These are phyloP conservation scores for Prolemur simus DNA, from an alignment of 2,113 vertebrate species.

Conservation along the genomic window DNA sequence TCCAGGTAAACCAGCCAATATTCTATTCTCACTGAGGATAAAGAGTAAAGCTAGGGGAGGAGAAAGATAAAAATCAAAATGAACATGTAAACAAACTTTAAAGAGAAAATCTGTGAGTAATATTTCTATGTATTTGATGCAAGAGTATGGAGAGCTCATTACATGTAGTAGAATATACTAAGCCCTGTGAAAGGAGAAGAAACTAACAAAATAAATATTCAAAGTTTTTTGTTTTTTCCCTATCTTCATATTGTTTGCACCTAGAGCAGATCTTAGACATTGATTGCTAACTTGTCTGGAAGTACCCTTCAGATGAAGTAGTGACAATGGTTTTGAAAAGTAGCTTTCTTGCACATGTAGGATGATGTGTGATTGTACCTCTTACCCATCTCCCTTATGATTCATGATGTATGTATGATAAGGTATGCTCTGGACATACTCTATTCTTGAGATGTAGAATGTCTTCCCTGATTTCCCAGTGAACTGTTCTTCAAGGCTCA, in stretches of 20 bases:
- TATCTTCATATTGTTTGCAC: neutral
- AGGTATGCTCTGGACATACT: neutral
- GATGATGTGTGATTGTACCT: neutral
- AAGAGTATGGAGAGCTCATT: neutral
- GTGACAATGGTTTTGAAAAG: neutral
- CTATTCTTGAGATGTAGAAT: neutral
- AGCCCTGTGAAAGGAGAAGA: neutral
- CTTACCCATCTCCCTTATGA: rapidly evolving
- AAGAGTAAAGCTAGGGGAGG: neutral
- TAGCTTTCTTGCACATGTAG: neutral
- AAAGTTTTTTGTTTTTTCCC: too few species aligned
- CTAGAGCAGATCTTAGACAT: neutral
- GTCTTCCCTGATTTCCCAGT: neutral
- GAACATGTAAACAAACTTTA: neutral
- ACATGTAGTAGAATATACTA: neutral
- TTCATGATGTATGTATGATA: neutral
- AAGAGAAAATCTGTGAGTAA: neutral
- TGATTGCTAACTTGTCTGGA: neutral
- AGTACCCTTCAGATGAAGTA: neutral
- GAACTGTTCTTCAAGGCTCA: neutral
- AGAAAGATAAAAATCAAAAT: neutral
- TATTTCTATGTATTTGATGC: neutral
- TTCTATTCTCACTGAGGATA: neutral
- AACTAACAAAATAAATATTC: neutral
- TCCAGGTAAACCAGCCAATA: neutral